Conservation (phyloP, 2,888 invertebrate species). For the Xestia ashworthii region DNA sequence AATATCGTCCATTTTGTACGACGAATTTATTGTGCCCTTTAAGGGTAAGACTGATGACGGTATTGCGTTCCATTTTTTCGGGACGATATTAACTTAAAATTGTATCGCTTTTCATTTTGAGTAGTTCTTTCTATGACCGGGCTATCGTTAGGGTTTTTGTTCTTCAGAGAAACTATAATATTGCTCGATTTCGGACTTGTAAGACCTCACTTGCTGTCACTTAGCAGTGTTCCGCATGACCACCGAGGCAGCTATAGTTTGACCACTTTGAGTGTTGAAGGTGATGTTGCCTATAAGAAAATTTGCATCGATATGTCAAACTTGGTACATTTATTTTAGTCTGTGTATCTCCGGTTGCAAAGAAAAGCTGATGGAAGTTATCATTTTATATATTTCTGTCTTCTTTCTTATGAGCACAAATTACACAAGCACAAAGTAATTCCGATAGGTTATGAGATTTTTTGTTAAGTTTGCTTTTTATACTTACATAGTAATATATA, state of each 20-base stretch:
- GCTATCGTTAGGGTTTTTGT: background rate
- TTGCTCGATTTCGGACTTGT: background rate
- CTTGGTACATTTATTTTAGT: background rate
- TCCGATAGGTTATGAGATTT: background rate
- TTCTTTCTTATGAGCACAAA: slow-evolving; percentile 10
- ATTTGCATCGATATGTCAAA: background rate
- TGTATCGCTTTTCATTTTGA: background rate
- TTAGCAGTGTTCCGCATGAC: background rate
- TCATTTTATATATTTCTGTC: background rate
- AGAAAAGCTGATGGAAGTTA: background rate
- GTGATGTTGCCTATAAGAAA: background rate
- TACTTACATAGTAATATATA: slow-evolving; percentile 9
- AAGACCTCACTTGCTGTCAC: background rate
- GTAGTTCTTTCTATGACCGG: background rate
- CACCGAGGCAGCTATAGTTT: background rate
- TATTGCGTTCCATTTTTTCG: slow-evolving; percentile 22
- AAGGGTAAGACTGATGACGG: slow-evolving; percentile 22
- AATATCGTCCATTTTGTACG: slow-evolving; percentile 40
- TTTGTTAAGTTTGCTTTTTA: slow-evolving; percentile 41
- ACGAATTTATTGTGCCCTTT: slow-evolving; percentile 2
- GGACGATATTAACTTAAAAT: background rate
- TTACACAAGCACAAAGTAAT: slow-evolving; percentile 12
- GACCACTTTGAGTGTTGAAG: background rate
- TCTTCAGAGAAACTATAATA: background rate
- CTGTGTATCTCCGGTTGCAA: background rate